These are phyloP conservation scores for Anser brachyrhynchus DNA, from an alignment of 2,113 vertebrate genomes.

Conservation along the genomic window DNA sequence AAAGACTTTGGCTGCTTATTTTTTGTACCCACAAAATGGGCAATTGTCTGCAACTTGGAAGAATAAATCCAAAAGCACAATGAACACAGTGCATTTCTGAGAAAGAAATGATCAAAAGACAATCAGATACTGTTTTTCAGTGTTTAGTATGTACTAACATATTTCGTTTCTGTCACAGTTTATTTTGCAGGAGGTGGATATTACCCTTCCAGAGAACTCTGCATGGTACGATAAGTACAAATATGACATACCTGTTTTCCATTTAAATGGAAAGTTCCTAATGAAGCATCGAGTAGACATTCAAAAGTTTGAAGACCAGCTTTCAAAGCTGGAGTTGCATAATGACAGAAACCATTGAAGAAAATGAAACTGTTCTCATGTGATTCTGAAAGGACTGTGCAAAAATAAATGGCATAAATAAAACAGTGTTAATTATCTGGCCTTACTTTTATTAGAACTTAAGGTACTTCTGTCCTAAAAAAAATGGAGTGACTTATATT, in stretches of 20 bases:
- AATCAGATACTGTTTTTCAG: background rate
- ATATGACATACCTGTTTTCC: conserved; percentile 88
- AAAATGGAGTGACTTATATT: background rate
- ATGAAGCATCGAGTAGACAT: conserved; percentile 87
- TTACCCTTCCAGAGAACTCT: conserved; percentile 82
- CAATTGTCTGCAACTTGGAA: background rate
- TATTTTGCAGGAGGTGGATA: conserved; percentile 87
- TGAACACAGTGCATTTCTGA: background rate
- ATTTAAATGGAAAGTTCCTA: conserved; percentile 86
- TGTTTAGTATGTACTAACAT: background rate
- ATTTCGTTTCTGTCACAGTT: conserved; percentile 74
- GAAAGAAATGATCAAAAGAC: background rate
- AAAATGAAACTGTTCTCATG: background rate
- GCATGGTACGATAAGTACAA: conserved; percentile 85
- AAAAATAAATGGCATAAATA: background rate
- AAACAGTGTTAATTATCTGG: background rate
- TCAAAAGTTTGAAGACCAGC: conserved; percentile 77
- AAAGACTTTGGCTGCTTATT: background rate
- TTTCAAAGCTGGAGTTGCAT: conserved; percentile 73
- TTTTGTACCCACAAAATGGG: background rate
- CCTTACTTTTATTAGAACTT: background rate
- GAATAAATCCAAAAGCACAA: background rate
- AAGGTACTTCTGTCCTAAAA: background rate
- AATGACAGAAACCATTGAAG: conserved; percentile 1
- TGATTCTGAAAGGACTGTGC: background rate